A percentile compares a stretch with the other conserved stretches of the same genome.
Conservation (phyloP, 2,113 vertebrate species). For the Macaca nemestrina region DNA sequence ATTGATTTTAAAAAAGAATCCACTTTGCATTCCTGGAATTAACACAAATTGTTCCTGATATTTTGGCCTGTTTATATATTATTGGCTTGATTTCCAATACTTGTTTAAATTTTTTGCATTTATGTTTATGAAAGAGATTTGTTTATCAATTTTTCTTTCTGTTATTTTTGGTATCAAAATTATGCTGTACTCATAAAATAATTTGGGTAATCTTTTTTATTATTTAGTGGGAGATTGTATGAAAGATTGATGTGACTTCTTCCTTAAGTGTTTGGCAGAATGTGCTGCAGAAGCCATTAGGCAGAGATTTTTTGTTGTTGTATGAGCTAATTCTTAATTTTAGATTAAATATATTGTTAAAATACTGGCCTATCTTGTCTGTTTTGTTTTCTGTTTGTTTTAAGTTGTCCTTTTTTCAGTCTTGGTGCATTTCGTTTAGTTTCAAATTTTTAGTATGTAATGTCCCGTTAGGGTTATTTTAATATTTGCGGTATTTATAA, state of each 20-base stretch:
- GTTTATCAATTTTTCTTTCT: not conserved
- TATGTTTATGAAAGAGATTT: not conserved
- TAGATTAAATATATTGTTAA: not conserved
- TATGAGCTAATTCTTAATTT: not conserved
- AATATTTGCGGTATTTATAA: not conserved
- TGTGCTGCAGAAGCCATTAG: not conserved
- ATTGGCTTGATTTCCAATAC: not conserved
- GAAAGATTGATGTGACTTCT: not conserved
- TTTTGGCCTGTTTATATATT: not conserved
- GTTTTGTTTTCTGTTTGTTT: not conserved
- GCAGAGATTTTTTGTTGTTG: not conserved
- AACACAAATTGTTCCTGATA: not conserved
- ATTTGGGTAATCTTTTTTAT: not conserved
- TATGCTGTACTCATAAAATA: not conserved
- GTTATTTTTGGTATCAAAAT: not conserved
- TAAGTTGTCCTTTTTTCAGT: not conserved
- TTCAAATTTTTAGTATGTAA: not conserved
- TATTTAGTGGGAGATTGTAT: not conserved
- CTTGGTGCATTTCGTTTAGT: not conserved
- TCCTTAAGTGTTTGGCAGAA: not conserved
- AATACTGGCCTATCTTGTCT: not conserved
- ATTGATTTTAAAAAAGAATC: not conserved
- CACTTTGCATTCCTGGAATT: not conserved
- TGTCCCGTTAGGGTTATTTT: not conserved
- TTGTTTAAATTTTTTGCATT: not conserved